Base-by-base conservation (phyloP, 2,888 invertebrate species). In the Mythimna vitellina region DNA sequence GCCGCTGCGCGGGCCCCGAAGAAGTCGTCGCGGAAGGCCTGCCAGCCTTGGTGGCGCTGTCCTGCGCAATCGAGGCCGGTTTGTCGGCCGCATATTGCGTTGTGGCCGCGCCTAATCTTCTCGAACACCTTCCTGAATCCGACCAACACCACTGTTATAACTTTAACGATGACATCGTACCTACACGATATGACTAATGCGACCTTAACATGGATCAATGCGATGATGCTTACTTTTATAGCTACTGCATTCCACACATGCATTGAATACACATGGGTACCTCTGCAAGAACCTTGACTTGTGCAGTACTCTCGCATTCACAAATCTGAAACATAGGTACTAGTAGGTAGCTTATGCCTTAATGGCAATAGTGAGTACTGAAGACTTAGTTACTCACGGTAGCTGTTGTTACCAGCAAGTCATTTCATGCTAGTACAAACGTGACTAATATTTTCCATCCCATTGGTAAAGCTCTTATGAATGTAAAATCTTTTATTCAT, bases 21-120 rank as follows among this genome's bases (percentile, higher is more conserved):
- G 95, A 94, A 93, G 94, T 92, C 90, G 94, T 94, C 91, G 94
- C 95, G 95, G 94, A 94, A 94, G 94, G 92, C 92, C 91, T 89
- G 92, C 93, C 93, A 95, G 95, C 96, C 96, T 95, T 94, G 94
- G 86, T 93, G 95, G 94, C 96, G 95, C 95, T 95, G 92, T 90
- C 93, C 93, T 94, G 95, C 94, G 95, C 95, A 96, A 92, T 95
- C 92, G 91, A 89, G 92, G 94, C 95, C 96, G 95, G 96, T 96
- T 95, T 93, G 88, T 87, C 89, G 90, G 90, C 92, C 93, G 91
- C 92, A 89, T 91, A 92, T 94, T 92, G 92, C 94, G 92, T 92
- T 89, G 92, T 89, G 87, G 92, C 93, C 92, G 89, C 92, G 91
- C 93, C 91, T 93, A 91, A 92, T 92, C 92, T 91, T 92, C 91